A percentile compares a stretch with the other conserved stretches of the same genome.
These are phyloP conservation scores for Camponotus floridanus DNA, from an alignment of 1,140 invertebrate genomes.

Conservation along the genomic window DNA sequence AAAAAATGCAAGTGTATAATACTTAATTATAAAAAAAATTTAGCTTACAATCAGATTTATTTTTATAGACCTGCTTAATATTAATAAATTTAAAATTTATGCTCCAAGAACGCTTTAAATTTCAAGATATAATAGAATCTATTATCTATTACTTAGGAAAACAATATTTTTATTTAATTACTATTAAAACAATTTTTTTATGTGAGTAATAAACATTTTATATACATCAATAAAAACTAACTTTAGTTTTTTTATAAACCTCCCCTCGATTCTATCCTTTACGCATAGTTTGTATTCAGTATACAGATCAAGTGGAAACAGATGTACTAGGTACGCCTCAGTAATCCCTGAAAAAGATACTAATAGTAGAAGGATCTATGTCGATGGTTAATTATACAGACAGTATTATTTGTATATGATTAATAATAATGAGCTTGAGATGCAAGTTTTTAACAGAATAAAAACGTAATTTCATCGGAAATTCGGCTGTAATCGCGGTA, in stretches of 20 bases:
- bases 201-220: neutral
- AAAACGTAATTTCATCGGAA: conserved; percentile 17
- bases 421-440: neutral
- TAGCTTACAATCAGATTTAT: too few relatives aligned
- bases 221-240: neutral
- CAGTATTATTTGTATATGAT: neutral
- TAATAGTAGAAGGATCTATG: neutral
- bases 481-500: conserved; percentile 39
- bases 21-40: too few relatives aligned
- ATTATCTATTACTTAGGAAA: neutral
- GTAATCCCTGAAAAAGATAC: neutral
- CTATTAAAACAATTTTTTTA: too few relatives aligned
- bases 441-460: conserved; percentile 6
- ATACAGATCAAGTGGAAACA: neutral
- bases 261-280: neutral
- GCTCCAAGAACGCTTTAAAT: too few relatives aligned
- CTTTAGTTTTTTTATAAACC: neutral
- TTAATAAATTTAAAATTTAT: too few relatives aligned
- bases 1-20: too few relatives aligned
- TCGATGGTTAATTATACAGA: neutral
- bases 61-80: too few relatives aligned
- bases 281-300: neutral
- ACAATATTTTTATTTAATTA: neutral
- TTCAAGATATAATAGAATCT: neutral
- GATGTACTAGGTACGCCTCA: neutral